Percentiles rank a stretch among this genome's conserved stretches.
These are phyloP conservation scores for Paratrypauchen microcephalus DNA, from an alignment of 2,797 vertebrate genomes.

Conservation along the genomic window DNA sequence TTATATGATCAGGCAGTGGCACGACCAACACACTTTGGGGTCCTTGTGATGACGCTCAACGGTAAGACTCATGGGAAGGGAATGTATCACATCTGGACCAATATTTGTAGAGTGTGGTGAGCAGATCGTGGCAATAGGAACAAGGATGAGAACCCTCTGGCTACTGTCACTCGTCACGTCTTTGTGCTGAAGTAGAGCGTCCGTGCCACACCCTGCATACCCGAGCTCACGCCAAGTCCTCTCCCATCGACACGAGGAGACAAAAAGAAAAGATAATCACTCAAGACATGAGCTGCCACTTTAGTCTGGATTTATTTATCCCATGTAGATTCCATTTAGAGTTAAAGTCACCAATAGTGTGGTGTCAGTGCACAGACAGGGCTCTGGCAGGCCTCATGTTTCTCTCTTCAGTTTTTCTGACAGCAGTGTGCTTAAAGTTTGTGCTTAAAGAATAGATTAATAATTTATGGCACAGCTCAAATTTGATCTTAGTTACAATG, in stretches of 20 bases:
- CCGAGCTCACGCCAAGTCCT: slow-evolving; percentile 59
- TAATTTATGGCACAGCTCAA: neutral
- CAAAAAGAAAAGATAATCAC: slow-evolving; percentile 70
- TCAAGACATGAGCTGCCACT: slow-evolving; percentile 68
- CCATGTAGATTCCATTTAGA: slow-evolving; percentile 65
- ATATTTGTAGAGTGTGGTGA: slow-evolving; percentile 56
- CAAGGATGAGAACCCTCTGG: slow-evolving; percentile 70
- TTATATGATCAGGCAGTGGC: slow-evolving; percentile 62
- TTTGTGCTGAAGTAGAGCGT: slow-evolving; percentile 62
- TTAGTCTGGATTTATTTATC: slow-evolving; percentile 71
- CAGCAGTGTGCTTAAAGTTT: slow-evolving; percentile 14
- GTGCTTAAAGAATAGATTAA: neutral
- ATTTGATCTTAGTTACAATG: neutral
- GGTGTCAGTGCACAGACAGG: slow-evolving; percentile 54
- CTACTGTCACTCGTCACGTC: slow-evolving; percentile 70
- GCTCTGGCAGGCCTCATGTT: slow-evolving; percentile 44
- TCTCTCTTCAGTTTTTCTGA: slow-evolving; percentile 58
- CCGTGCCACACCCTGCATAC: slow-evolving; percentile 60
- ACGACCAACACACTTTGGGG: slow-evolving; percentile 69
- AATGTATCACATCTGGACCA: slow-evolving; percentile 65
- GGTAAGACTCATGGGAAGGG: slow-evolving; percentile 69
- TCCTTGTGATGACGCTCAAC: slow-evolving; percentile 69
- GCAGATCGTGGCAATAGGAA: slow-evolving; percentile 50
- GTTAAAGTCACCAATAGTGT: slow-evolving; percentile 53
- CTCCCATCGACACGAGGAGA: slow-evolving; percentile 61